A percentile compares a stretch with the other conserved stretches of the same genome.
phyloP scores from a whole-genome alignment of 2,888 invertebrate species.

The Odontothrips loti region DNA sequence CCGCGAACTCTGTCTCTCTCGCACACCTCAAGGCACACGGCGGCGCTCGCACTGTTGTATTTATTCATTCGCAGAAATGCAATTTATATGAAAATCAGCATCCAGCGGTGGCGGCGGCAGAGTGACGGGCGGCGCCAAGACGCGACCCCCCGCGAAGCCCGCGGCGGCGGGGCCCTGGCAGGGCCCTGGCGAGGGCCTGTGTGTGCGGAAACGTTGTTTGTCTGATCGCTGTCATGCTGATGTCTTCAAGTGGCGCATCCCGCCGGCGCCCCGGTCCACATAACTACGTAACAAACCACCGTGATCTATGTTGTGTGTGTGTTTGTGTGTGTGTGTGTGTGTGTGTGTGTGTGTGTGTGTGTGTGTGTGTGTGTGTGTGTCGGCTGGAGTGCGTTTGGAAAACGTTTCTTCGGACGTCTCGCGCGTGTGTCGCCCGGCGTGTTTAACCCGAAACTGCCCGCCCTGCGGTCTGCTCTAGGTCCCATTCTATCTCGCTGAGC shows the following conservation, averaged over 20 bases:
- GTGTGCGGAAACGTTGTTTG: constrained; percentile 1
- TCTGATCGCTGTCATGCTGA: constrained; percentile 8
- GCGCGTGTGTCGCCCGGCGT: too few species aligned
- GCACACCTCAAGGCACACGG: too few species aligned
- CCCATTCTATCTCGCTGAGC: too few species aligned
- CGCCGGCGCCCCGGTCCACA: background rate
- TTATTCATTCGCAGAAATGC: constrained; percentile 26
- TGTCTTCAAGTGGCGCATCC: background rate
- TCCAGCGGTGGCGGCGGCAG: background rate
- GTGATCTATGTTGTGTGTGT: too few species aligned
- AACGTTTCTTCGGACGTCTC: too few species aligned
- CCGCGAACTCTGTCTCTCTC: background rate
- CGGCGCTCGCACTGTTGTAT: background rate
- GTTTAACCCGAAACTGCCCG: too few species aligned
- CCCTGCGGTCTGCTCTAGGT: too few species aligned
- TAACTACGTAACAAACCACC: too few species aligned
- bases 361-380: too few species aligned
- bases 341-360: too few species aligned
- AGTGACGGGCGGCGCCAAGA: background rate
- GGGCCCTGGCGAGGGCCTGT: background rate
- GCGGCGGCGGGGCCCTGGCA: background rate
- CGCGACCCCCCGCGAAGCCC: background rate
- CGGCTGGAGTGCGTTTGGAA: too few species aligned
- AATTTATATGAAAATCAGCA: constrained; percentile 25
- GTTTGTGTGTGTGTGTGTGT: too few species aligned